Percentiles rank a stretch among this genome's conserved stretches.
Conservation (phyloP, 2,888 invertebrate genomes). For the Aspidapion aeneum region DNA sequence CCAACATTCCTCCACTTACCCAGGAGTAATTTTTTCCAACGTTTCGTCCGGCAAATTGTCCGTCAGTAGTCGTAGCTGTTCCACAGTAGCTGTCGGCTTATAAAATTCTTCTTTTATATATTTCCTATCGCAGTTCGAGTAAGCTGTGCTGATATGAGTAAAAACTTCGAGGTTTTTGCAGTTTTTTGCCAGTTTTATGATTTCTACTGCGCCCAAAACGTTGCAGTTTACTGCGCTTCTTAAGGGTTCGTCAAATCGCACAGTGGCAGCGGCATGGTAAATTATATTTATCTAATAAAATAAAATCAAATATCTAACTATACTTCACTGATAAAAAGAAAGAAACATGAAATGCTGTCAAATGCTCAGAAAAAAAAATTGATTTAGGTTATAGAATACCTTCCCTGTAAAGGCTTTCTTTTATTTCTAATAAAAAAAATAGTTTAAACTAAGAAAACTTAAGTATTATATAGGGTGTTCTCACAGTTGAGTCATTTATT, state of each 20-base stretch:
- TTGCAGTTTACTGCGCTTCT: slow-evolving; percentile 64
- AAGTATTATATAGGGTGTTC: too few relatives aligned
- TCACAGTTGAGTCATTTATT: too few relatives aligned
- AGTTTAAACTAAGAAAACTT: too few relatives aligned
- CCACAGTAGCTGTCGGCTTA: slow-evolving; percentile 6
- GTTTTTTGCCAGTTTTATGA: slow-evolving; percentile 59
- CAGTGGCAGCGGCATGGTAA: slow-evolving; percentile 72
- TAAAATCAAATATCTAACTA: too few relatives aligned
- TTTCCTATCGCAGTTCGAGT: slow-evolving; percentile 28
- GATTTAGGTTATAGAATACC: too few relatives aligned
- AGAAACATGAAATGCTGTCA: too few relatives aligned
- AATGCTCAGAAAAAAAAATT: too few relatives aligned
- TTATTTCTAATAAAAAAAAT: too few relatives aligned
- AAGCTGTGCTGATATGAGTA: slow-evolving; percentile 33
- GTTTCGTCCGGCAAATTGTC: not conserved
- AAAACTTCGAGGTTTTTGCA: slow-evolving; percentile 54
- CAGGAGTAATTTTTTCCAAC: not conserved
- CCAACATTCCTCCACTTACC: too few relatives aligned
- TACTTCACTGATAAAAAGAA: too few relatives aligned
- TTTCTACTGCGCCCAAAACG: slow-evolving; percentile 59
- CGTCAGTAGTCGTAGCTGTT: not conserved
- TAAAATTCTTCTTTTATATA: slow-evolving; percentile 32
- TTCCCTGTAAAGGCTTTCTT: too few relatives aligned
- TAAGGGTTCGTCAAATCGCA: slow-evolving; percentile 69
- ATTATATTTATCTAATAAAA: slow-evolving; percentile 55